Evolutionary conservation across 2,797 vertebrate genomes (phyloP).

Genomic region (Peromyscus attwateri): DNA sequence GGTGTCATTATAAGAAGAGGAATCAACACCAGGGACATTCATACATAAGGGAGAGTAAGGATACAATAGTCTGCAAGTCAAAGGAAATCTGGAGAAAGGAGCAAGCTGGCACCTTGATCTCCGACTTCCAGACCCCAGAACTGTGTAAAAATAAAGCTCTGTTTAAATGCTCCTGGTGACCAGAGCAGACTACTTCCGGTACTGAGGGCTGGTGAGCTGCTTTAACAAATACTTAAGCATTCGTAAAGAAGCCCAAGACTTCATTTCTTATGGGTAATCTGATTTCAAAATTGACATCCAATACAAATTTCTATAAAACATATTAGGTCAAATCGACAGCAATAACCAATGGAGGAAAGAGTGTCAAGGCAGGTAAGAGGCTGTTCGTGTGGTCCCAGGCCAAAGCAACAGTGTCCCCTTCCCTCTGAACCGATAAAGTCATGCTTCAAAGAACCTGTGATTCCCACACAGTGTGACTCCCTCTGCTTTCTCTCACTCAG

Average conservation of each 20-base stretch:
- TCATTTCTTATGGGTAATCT: neutral
- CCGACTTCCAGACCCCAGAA: neutral
- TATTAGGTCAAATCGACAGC: neutral
- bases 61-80: neutral
- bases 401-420: neutral
- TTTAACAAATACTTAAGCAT: neutral
- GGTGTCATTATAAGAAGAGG: neutral
- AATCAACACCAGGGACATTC: neutral
- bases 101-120: neutral
- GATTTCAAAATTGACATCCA: neutral
- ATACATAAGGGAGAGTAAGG: neutral
- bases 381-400: neutral
- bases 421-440: no score
- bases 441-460: rapidly evolving
- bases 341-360: neutral
- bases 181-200: neutral
- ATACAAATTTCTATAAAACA: neutral
- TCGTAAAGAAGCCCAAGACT: neutral
- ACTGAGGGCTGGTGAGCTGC: no score
- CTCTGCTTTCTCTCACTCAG: neutral
- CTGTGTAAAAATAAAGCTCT: neutral
- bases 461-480: rapidly evolving
- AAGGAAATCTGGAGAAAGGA: neutral
- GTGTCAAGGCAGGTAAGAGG: neutral
- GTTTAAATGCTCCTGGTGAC: neutral